Evolutionary conservation across 2,797 vertebrate species (phyloP).

Genomic region (Australoheros facetus): DNA sequence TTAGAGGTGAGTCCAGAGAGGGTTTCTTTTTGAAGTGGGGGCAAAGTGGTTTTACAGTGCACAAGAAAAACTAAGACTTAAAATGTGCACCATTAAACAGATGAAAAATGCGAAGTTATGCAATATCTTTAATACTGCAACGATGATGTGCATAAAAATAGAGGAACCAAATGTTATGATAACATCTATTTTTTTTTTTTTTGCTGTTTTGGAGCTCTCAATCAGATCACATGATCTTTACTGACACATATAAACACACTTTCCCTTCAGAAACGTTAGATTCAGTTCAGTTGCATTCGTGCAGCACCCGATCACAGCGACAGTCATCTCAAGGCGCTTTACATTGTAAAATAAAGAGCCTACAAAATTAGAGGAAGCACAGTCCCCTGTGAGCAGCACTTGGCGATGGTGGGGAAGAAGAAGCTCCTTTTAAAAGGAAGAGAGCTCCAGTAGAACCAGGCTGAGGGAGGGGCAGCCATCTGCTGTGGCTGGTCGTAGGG

Average conservation of each 20-base stretch:
- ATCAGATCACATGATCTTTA: neutral
- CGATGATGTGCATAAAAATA: neutral
- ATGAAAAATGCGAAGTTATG: neutral
- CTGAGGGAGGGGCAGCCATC: no score
- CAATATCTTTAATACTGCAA: neutral
- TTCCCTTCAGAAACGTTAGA: neutral
- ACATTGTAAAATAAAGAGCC: neutral
- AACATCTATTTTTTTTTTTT: neutral
- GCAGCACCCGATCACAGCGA: neutral
- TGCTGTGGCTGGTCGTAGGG: neutral
- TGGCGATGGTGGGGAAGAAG: neutral
- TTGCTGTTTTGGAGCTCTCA: neutral
- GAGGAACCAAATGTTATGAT: neutral
- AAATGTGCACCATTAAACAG: neutral
- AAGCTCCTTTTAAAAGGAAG: neutral
- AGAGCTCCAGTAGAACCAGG: neutral
- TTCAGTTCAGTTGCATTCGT: neutral
- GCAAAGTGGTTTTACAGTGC: neutral
- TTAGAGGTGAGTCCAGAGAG: neutral
- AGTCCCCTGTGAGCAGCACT: neutral
- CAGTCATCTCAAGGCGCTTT: neutral
- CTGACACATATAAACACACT: neutral
- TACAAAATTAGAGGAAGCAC: neutral
- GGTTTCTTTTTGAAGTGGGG: fast-evolving
- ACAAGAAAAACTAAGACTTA: neutral